Base-by-base conservation (phyloP, 1,140 invertebrate genomes). In the Drepana arcuata region DNA sequence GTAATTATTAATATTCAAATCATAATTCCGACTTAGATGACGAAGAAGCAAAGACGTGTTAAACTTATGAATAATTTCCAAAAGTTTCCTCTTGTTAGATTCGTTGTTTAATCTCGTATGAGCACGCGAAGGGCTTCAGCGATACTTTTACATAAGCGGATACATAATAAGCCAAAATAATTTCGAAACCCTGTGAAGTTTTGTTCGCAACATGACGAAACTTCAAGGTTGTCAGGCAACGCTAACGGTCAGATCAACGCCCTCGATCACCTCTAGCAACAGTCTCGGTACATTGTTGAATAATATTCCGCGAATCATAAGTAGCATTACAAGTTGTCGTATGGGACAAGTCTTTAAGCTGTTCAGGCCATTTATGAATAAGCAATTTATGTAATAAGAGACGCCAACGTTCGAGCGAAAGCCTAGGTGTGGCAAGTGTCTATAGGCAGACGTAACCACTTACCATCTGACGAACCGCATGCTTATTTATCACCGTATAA, bases 1-100 rank as follows among this genome's bases (percentile, higher is more conserved):
- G 48, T 72, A 72, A 77, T 75, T 78, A 80, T 80, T 77, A 77
- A 73, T 78, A 80, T 78, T 78, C 71, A 78, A 80, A 80, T 75
- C 69, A 57, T 72, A 68, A 72, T 70, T 66, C 56, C 33, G 55
- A 72, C 56, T 53, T 57, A 59, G 58, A 53, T 41, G 39, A 56
- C 52, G 75, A 77, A 75, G 69, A 80, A 77, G 72, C 69, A 63
- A 65, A 77, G 72, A 73, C 75, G 68, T 75, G 62, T 73, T 69
- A 60, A n/a, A 53, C 51, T 72, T 60, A 63, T 69, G 71, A 79
- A 72, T 79, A 67, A 79, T 67, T 71, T 63, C 38, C n/a, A n/a
- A n/a, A n/a, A n/a, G n/a, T n/a, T n/a, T n/a, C n/a, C n/a, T n/a
- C n/a, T n/a, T n/a, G n/a, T n/a, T n/a, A n/a, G n/a, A 26, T 35